Base-by-base conservation (phyloP, 2,888 invertebrate genomes). In the Cantharis rufa region DNA sequence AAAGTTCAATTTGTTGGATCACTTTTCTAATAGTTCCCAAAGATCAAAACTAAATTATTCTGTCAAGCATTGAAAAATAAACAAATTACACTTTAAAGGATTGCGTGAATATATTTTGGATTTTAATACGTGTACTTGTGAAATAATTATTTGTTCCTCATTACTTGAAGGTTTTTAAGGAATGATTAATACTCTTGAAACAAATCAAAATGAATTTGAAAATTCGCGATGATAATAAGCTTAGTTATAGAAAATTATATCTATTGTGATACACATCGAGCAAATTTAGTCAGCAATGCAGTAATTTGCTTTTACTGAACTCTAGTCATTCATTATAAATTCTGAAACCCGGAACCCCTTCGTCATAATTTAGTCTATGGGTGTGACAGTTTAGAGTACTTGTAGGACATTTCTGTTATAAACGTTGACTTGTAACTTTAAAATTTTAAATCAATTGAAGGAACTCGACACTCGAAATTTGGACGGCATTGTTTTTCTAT, bases 281-380 rank as follows among this genome's bases (percentile, higher is more conserved):
- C 70, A 69, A 69, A 74, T 66, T 70, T 75, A 75, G 72, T 76
- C 72, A 66, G 72, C 70, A 70, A 24, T 72, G 72, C 62, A 72
- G 72, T 76, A 76, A 76, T 76, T 72, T 72, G 76, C 61, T 63
- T 63, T 70, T 62, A 62, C 64, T 62, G 72, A 72, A 62, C 69
- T 32, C 70, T 62, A 75, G 72, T 70, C 70, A 70, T 76, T 76
- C 76, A 72, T 76, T 76, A 76, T 28, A 32, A 72, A 62, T 76
- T 76, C 76, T 24, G 71, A 72, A 70, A 16, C 28, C 70, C 24
- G 62, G 62, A 64, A 71, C 75, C 68, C 61, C 71, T 72, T 62
- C 28, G 63, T 69, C 62, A 62, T 72, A 76, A 72, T 69, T 76
- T 76, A 69, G 71, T 66, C 61, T 71, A 48, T 68, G 68, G 66